A percentile compares a stretch with the other conserved stretches of the same genome.
Evolutionary conservation across 2,888 invertebrate genomes (phyloP).

Genomic region (Drosophila buzzatii): DNA sequence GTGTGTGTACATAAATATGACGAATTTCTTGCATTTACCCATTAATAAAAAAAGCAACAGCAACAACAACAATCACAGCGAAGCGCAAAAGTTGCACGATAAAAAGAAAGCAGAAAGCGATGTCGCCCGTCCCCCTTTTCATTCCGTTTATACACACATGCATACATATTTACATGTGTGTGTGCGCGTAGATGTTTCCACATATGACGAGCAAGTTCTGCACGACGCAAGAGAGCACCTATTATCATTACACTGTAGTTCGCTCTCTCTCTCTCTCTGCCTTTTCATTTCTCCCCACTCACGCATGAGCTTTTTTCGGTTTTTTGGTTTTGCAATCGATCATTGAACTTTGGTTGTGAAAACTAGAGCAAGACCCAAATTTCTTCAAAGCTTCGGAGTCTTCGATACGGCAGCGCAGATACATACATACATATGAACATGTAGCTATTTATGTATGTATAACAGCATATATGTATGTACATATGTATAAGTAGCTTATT

Average conservation of each 20-base stretch:
- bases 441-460: neutral
- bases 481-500: constrained; percentile 10
- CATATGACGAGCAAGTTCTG: constrained; percentile 73
- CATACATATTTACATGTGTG: neutral
- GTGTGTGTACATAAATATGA: constrained; percentile 25
- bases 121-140: constrained; percentile 29
- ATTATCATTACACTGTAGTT: constrained; percentile 29
- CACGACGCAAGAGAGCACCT: constrained; percentile 61
- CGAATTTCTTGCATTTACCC: constrained; percentile 57
- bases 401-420: constrained; percentile 35
- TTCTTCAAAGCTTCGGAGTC: constrained; percentile 66
- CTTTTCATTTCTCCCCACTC: constrained; percentile 18
- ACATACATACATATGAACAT: neutral
- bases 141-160: neutral
- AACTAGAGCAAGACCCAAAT: constrained; percentile 83
- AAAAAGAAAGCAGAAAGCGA: constrained; percentile 76
- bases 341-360: constrained; percentile 82
- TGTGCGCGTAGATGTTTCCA: constrained; percentile 66
- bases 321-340: constrained; percentile 75
- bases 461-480: neutral
- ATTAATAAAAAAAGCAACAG: constrained; percentile 31
- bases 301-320: constrained; percentile 47
- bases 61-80: constrained; percentile 43
- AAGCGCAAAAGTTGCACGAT: constrained; percentile 66
- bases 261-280: constrained; percentile 7